Evolutionary conservation across 1,140 invertebrate genomes (phyloP).

Genomic region (Pogonognathellus flavescens): DNA sequence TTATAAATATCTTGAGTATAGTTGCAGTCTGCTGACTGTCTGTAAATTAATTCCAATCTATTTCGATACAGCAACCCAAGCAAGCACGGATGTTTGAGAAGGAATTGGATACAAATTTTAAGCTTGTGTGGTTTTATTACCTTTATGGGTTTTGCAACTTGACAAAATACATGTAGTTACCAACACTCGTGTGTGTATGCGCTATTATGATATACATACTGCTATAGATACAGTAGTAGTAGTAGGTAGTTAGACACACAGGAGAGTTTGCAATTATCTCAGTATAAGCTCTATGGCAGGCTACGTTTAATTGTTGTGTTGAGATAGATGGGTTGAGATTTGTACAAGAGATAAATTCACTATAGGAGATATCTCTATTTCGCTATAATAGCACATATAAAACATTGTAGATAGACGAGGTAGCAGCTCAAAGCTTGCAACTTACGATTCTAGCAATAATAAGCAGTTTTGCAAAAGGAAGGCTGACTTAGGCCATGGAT

Average conservation of each 20-base stretch:
- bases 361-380: conserved; percentile 16
- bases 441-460: conserved; percentile 24
- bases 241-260: neutral
- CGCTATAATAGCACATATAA: neutral
- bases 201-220: neutral
- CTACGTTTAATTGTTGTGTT: conserved; percentile 22
- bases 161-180: conserved; percentile 50
- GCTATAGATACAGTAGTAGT: neutral
- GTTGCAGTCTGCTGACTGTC: conserved; percentile 39
- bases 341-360: conserved; percentile 14
- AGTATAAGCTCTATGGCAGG: conserved; percentile 6
- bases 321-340: conserved; percentile 36
- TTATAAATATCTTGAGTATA: conserved; percentile 36
- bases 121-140: conserved; percentile 53
- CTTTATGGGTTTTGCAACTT: conserved; percentile 56
- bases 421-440: neutral
- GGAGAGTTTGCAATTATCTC: conserved; percentile 4
- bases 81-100: conserved; percentile 30
- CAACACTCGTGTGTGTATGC: neutral
- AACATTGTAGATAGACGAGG: neutral
- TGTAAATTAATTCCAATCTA: conserved; percentile 38
- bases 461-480: conserved; percentile 39
- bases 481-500: conserved; percentile 12
- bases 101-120: conserved; percentile 57
- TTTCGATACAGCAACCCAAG: conserved; percentile 24